These are phyloP conservation scores for Strigamia transsilvanica DNA, from an alignment of 2,888 invertebrate genomes.

Conservation along the genomic window DNA sequence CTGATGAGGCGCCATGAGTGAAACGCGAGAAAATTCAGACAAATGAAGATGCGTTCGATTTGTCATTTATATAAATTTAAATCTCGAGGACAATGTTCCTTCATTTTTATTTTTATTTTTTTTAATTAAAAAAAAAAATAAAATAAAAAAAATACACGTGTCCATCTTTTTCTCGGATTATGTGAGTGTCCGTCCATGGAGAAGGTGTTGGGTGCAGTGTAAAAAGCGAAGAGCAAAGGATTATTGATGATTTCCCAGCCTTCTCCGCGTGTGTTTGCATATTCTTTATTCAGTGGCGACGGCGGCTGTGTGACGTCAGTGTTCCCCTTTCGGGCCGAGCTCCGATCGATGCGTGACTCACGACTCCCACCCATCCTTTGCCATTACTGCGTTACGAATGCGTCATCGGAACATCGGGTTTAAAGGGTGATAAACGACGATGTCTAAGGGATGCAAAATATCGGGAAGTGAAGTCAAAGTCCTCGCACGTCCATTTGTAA, in stretches of 20 bases:
- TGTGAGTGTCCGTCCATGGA: background rate
- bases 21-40: constrained; percentile 22
- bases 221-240: constrained; percentile 38
- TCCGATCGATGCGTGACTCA: constrained; percentile 47
- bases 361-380: constrained; percentile 48
- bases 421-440: constrained; percentile 41
- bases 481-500: background rate
- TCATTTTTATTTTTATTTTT: background rate
- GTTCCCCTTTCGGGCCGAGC: constrained; percentile 36
- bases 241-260: constrained; percentile 48
- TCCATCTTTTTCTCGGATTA: constrained; percentile 31
- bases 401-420: constrained; percentile 34
- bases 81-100: background rate
- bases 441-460: constrained; percentile 19
- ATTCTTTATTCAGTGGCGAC: constrained; percentile 49
- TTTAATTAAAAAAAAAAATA: background rate
- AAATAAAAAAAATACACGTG: background rate
- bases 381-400: constrained; percentile 20
- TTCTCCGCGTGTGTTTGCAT: constrained; percentile 46
- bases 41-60: constrained; percentile 37
- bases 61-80: background rate
- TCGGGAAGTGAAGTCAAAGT: background rate
- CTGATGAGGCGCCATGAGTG: constrained; percentile 28
- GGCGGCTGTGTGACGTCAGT: constrained; percentile 41
- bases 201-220: background rate